A percentile compares a stretch with the other conserved stretches of the same genome.
Evolutionary conservation across 2,113 vertebrate genomes (phyloP).

Genomic region (Pyxicephalus adspersus): DNA sequence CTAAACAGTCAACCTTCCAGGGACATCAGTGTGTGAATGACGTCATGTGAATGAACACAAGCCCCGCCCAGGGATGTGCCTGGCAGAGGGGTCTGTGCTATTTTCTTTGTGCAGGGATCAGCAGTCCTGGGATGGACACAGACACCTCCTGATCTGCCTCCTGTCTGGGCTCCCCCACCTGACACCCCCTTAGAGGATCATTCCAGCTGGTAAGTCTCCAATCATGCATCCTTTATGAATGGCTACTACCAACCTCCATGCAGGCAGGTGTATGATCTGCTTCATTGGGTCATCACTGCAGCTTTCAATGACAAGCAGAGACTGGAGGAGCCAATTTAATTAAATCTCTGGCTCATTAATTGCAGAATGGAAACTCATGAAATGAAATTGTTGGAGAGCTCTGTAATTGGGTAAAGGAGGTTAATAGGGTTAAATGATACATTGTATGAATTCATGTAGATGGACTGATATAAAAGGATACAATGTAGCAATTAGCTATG

Average conservation of each 20-base stretch:
- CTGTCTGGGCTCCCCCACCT: neutral
- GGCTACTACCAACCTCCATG: too few species aligned
- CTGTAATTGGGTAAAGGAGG: neutral
- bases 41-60: constrained; percentile 39
- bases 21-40: constrained; percentile 23
- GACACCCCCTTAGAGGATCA: neutral
- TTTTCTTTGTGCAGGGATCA: constrained; percentile 44
- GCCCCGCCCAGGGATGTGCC: constrained; percentile 46
- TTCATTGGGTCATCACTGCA: neutral
- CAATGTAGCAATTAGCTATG: too few species aligned
- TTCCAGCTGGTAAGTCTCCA: neutral
- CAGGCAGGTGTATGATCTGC: too few species aligned
- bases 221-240: too few species aligned
- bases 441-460: neutral
- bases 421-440: neutral
- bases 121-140: constrained; percentile 24
- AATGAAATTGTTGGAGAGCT: neutral
- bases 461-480: too few species aligned
- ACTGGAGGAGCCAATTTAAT: neutral
- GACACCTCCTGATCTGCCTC: neutral
- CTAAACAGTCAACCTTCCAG: neutral
- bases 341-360: neutral
- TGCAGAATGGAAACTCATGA: neutral
- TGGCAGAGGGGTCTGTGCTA: constrained; percentile 1
- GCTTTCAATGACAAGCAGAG: neutral